phyloP scores from a whole-genome alignment of 2,797 vertebrate species.

The Sternarchorhynchus goeldii region DNA sequence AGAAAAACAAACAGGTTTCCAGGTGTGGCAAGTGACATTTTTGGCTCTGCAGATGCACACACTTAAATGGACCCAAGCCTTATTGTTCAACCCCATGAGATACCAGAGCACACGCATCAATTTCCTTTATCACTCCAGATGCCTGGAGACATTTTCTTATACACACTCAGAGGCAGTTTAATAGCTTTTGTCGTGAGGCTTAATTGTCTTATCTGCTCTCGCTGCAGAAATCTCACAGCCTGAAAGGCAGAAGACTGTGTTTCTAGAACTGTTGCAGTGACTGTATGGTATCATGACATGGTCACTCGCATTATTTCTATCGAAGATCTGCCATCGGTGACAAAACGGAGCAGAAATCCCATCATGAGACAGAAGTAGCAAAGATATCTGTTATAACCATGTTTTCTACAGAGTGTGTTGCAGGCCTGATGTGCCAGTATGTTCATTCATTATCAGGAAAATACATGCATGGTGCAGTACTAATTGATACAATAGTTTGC shows the following conservation, averaged over 20 bases:
- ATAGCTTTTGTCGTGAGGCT: not conserved
- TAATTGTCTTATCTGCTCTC: constrained; percentile 8
- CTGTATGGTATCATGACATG: too few species aligned
- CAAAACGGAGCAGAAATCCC: constrained; percentile 3
- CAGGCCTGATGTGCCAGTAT: too few species aligned
- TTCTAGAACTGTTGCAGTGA: not conserved
- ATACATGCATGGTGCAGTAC: too few species aligned
- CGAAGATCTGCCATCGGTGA: not conserved
- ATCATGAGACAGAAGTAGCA: not conserved
- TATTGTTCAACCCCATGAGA: too few species aligned
- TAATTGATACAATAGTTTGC: too few species aligned
- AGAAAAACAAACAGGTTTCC: too few species aligned
- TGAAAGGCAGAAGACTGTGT: not conserved
- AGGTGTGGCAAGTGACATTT: too few species aligned
- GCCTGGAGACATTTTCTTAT: not conserved
- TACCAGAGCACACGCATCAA: not conserved
- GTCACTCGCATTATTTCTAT: not conserved
- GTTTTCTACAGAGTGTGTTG: too few species aligned
- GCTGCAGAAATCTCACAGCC: not conserved
- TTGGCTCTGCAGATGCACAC: too few species aligned
- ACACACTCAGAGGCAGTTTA: not conserved
- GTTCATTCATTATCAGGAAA: too few species aligned
- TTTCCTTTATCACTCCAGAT: not conserved
- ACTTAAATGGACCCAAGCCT: too few species aligned
- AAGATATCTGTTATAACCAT: not conserved